These are phyloP conservation scores for Albula goreensis DNA, from an alignment of 2,113 vertebrate species.

Conservation along the genomic window DNA sequence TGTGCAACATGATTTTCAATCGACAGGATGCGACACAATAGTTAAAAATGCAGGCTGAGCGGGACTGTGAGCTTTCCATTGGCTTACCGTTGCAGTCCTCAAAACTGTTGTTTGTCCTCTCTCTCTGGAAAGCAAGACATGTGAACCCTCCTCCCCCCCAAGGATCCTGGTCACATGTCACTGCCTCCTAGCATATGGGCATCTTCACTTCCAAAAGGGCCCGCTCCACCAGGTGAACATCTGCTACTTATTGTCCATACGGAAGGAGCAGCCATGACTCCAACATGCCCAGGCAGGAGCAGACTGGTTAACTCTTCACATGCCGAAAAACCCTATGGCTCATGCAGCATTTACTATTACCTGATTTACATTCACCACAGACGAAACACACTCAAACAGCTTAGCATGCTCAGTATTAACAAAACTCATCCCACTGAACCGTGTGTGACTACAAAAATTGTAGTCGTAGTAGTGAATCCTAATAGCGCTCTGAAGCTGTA, in stretches of 20 bases:
- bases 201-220: slow-evolving; percentile 49
- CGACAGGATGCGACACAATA: too few relatives aligned
- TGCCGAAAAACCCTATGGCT: background rate
- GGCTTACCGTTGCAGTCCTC: too few relatives aligned
- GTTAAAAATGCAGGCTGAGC: too few relatives aligned
- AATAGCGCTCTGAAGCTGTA: too few relatives aligned
- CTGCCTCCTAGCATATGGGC: slow-evolving; percentile 40
- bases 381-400: too few relatives aligned
- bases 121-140: slow-evolving; percentile 11
- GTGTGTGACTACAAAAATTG: too few relatives aligned
- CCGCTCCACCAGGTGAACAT: slow-evolving; percentile 73
- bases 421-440: too few relatives aligned
- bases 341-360: too few relatives aligned
- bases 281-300: slow-evolving; percentile 43
- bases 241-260: slow-evolving; percentile 69
- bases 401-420: too few relatives aligned
- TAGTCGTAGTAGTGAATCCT: too few relatives aligned
- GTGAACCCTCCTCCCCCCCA: slow-evolving; percentile 10
- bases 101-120: background rate
- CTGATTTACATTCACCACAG: slow-evolving; percentile 15
- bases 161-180: slow-evolving; percentile 29
- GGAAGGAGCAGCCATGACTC: slow-evolving; percentile 59
- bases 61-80: too few relatives aligned
- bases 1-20: too few relatives aligned
- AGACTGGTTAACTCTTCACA: slow-evolving; percentile 58